phyloP scores from a whole-genome alignment of 2,888 invertebrate genomes.

The Griposia aprilina region DNA sequence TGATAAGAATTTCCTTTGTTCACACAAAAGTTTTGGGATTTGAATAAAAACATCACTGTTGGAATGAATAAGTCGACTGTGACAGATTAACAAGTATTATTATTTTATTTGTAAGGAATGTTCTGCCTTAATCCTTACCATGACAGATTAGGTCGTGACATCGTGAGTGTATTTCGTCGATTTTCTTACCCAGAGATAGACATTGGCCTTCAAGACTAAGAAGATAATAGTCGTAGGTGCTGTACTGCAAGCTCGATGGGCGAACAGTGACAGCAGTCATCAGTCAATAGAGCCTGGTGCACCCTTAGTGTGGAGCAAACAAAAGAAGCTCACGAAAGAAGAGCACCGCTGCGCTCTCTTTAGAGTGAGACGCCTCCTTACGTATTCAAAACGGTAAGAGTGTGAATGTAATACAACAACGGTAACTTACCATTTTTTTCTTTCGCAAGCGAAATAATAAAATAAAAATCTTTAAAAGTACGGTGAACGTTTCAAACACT shows the following conservation, averaged over 20 bases:
- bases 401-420: background rate
- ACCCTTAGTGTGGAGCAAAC: background rate
- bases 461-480: background rate
- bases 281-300: background rate
- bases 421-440: no score
- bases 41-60: slow-evolving; percentile 34
- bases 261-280: background rate
- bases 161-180: background rate
- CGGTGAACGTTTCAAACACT: background rate
- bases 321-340: background rate
- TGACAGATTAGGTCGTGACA: no score
- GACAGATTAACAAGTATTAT: slow-evolving; percentile 27
- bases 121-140: no score
- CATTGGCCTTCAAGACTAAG: no score
- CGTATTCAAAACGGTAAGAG: background rate
- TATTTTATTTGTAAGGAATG: no score
- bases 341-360: background rate
- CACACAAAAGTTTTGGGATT: slow-evolving; percentile 50
- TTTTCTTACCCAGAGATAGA: no score
- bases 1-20: slow-evolving; percentile 49
- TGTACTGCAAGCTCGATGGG: background rate
- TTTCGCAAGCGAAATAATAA: background rate
- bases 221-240: background rate
- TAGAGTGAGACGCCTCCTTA: background rate
- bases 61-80: slow-evolving; percentile 30